phyloP scores from a whole-genome alignment of 1,140 invertebrate genomes.

The Homalodisca vitripennis region DNA sequence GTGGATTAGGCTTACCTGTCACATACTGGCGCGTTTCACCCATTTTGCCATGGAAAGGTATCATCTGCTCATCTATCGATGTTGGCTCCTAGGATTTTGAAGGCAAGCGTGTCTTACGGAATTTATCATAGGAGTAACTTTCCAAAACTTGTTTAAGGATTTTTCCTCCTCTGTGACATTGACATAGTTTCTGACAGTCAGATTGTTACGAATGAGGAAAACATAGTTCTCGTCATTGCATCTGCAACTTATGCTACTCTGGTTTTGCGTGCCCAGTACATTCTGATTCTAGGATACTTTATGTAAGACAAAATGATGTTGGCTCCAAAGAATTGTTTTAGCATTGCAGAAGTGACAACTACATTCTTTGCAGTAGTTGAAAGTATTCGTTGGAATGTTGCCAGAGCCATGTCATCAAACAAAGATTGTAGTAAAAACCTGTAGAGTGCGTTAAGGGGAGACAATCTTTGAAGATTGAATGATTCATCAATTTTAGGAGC shows the following conservation, averaged over 20 bases:
- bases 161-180: neutral
- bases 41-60: too few relatives aligned
- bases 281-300: too few relatives aligned
- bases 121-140: too few relatives aligned
- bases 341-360: neutral
- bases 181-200: neutral
- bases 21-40: neutral
- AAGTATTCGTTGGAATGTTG: neutral
- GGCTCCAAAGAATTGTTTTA: neutral
- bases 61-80: too few relatives aligned
- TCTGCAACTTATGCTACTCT: too few relatives aligned
- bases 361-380: neutral
- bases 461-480: too few relatives aligned
- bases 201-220: neutral
- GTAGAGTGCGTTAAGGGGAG: neutral
- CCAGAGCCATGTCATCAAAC: neutral
- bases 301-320: conserved; percentile 6
- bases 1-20: too few relatives aligned
- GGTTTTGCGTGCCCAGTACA: too few relatives aligned
- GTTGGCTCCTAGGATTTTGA: too few relatives aligned
- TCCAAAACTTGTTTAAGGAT: too few relatives aligned
- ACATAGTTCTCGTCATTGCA: conserved; percentile 14
- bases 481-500: conserved; percentile 17
- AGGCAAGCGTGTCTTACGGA: too few relatives aligned
- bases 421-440: neutral